Conservation (phyloP, 2,888 invertebrate genomes). For the Agrochola lota region DNA sequence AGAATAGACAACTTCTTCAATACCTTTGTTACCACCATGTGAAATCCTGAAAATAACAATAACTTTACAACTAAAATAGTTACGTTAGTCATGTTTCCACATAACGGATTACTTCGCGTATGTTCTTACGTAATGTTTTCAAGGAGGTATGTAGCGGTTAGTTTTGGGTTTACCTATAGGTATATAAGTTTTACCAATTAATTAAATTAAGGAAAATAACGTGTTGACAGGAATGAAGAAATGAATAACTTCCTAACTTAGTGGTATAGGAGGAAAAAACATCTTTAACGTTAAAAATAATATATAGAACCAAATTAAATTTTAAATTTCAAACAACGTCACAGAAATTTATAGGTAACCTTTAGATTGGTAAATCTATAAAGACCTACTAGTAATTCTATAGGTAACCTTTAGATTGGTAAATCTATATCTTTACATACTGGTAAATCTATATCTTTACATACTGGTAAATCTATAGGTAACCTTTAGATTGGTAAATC, state of each 20-base stretch:
- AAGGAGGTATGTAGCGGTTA: background rate
- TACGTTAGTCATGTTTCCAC: background rate
- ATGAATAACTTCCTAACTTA: conserved; percentile 12
- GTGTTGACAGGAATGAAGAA: conserved; percentile 16
- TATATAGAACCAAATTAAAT: background rate
- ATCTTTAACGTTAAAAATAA: background rate
- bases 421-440: background rate
- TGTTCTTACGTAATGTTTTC: background rate
- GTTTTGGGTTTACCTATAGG: conserved; percentile 34
- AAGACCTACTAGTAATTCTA: too few species aligned
- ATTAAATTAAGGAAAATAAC: conserved; percentile 35
- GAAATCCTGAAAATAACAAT: conserved; percentile 20
- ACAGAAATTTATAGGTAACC: too few species aligned
- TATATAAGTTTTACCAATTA: background rate
- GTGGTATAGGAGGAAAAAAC: background rate
- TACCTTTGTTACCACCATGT: conserved; percentile 4
- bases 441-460: background rate
- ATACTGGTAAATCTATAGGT: background rate
- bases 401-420: too few species aligned
- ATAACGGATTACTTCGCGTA: background rate
- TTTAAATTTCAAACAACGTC: background rate
- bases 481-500: too few species aligned
- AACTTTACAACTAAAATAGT: conserved; percentile 1
- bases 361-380: too few species aligned
- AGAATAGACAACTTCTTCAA: conserved; percentile 35